These are phyloP conservation scores for Pocillopora meandrina DNA, from an alignment of 92 coral and sea anemone species.

Conservation along the genomic window DNA sequence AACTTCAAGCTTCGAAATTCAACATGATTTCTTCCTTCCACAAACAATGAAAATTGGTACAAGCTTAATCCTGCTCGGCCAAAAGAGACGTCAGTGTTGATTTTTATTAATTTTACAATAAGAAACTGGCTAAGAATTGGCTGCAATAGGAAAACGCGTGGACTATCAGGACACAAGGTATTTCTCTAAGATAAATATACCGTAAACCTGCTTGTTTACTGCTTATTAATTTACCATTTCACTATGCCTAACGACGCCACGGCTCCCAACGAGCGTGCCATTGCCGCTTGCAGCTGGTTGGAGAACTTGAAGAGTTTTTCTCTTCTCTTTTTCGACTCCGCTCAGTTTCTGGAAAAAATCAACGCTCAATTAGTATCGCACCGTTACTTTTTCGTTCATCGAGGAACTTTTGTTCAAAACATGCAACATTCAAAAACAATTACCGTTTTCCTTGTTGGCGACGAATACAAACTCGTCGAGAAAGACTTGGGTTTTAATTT, in stretches of 20 bases:
- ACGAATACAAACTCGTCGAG: conserved; percentile 53
- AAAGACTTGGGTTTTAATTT: conserved; percentile 68
- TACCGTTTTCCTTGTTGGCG: conserved; percentile 41
- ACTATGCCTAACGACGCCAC: conserved; percentile 48
- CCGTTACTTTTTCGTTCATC: neutral
- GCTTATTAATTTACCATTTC: conserved; percentile 13
- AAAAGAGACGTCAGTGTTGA: no score
- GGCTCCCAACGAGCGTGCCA: conserved; percentile 85
- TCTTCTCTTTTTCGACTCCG: conserved; percentile 47
- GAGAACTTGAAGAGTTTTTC: conserved; percentile 91
- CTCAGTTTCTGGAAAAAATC: conserved; percentile 45
- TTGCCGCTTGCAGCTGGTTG: conserved; percentile 90
- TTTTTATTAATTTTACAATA: no score
- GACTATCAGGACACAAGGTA: no score
- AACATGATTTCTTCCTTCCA: no score
- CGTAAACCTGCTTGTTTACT: neutral
- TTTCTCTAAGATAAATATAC: no score
- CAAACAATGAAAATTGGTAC: no score
- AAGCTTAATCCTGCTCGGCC: no score
- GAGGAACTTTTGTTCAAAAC: neutral
- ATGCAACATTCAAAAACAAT: neutral
- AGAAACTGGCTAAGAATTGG: no score
- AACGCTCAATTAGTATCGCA: neutral
- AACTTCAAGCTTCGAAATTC: no score
- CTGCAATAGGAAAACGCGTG: no score